Evolutionary conservation across 2,888 invertebrate species (phyloP).

Genomic region (Lasioglossum vierecki): DNA sequence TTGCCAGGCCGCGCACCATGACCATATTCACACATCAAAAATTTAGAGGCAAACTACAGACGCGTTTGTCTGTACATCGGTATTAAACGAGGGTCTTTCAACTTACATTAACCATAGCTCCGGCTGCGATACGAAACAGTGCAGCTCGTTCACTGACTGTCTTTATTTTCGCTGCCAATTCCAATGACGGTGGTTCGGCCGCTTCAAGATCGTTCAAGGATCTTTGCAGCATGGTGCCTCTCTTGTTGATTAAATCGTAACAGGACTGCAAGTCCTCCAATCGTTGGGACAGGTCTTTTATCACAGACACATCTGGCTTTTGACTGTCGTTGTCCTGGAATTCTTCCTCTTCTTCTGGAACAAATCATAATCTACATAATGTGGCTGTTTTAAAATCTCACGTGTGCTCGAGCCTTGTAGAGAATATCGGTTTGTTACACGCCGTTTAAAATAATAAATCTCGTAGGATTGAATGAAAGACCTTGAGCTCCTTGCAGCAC

Average conservation of each 20-base stretch:
- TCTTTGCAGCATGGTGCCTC: slow-evolving; percentile 93
- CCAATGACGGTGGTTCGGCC: slow-evolving; percentile 85
- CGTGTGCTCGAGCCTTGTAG: neutral
- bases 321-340: slow-evolving; percentile 81
- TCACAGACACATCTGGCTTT: slow-evolving; percentile 86
- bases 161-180: slow-evolving; percentile 91
- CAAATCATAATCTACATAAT: slow-evolving; percentile 61
- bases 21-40: neutral
- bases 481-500: neutral
- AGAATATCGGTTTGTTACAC: neutral
- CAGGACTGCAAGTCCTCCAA: slow-evolving; percentile 96
- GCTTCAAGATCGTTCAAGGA: slow-evolving; percentile 92
- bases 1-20: neutral
- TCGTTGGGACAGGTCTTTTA: slow-evolving; percentile 90
- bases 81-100: slow-evolving; percentile 33
- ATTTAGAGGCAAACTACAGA: slow-evolving; percentile 12
- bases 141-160: slow-evolving; percentile 97
- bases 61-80: slow-evolving; percentile 21
- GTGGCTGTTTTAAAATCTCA: neutral
- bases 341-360: slow-evolving; percentile 84
- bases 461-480: neutral
- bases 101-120: slow-evolving; percentile 97
- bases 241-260: slow-evolving; percentile 95
- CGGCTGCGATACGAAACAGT: slow-evolving; percentile 97
- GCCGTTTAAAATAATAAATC: neutral